Evolutionary conservation across 1,140 invertebrate genomes (phyloP), one percentile per base, ranked within the genome.

Genomic region (Drosophila murphyi): DNA sequence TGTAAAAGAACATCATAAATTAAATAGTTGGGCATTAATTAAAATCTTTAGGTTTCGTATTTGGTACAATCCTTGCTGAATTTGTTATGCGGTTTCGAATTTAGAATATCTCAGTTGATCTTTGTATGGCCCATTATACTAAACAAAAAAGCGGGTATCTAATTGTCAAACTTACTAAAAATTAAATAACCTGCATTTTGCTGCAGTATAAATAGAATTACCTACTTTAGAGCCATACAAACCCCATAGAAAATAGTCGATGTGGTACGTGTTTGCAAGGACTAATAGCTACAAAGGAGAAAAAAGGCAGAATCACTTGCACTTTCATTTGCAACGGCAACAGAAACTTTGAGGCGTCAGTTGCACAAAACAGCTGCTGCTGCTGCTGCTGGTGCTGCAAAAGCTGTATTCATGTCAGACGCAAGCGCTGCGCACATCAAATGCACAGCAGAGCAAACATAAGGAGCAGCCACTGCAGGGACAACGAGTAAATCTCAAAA

Each of bases 351-450:
- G 34, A 8, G 10, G 55, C 29, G 57, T 52, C 45, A 55, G 59
- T 71, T 69, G 72, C 72, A 20, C 62, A 72, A 62, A 43, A 63
- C 62, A 48, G 41, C 54, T 20, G 56, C 55, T 60, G 7, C 75
- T 57, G 12, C 12, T 12, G 63, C 78, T 76, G 78, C 78, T 20
- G 20, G 20, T 20, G 20, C 20, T 61, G 71, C 63, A 67, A 65
- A 47, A 78, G 71, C 76, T 82, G 80, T 79, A 82, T 57, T 51
- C 78, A 75, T 55, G 78, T 67, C 79, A 82, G 72, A 75, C 68
- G 79, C 79, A 81, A 61, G 60, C 69, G 68, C 61, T 55, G 52
- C 51, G 43, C 8, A 6, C 62, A 47, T 75, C 72, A 72, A 65
- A 72, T 65, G 61, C 69, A 75, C 59, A 59, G 54, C 54, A 50